phyloP scores from a whole-genome alignment of 2,888 invertebrate genomes.

The Chrysotoxum bicinctum region DNA sequence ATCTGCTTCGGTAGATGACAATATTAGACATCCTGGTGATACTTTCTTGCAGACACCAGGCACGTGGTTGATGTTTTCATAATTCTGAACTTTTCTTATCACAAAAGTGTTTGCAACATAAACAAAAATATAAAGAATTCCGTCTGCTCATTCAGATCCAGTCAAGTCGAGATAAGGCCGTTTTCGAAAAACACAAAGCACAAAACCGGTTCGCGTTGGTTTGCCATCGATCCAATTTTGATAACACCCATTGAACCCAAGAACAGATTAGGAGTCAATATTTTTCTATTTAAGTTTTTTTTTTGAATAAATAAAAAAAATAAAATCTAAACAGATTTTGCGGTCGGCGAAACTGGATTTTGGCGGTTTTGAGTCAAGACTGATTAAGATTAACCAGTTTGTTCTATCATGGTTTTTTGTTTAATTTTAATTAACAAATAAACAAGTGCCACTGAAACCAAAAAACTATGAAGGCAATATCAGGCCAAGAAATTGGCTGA shows the following conservation, averaged over 20 bases:
- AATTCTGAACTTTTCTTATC: neutral
- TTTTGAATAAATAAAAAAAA: neutral
- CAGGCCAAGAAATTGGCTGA: neutral
- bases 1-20: neutral
- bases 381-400: conserved; percentile 9
- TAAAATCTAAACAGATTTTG: conserved; percentile 1
- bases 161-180: neutral
- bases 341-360: conserved; percentile 12
- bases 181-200: conserved; percentile 31
- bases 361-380: neutral
- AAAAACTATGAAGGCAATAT: neutral
- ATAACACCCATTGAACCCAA: conserved; percentile 69
- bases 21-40: neutral
- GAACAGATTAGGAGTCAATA: conserved; percentile 57
- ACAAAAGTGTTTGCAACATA: neutral
- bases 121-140: neutral
- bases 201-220: conserved; percentile 58
- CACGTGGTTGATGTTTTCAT: conserved; percentile 28
- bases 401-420: neutral
- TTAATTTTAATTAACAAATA: neutral
- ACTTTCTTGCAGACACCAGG: neutral
- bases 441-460: neutral
- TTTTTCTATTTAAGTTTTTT: conserved; percentile 29
- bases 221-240: conserved; percentile 62
- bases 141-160: conserved; percentile 3